Conservation (phyloP, 2,888 invertebrate genomes). For the Pandemis corylana region DNA sequence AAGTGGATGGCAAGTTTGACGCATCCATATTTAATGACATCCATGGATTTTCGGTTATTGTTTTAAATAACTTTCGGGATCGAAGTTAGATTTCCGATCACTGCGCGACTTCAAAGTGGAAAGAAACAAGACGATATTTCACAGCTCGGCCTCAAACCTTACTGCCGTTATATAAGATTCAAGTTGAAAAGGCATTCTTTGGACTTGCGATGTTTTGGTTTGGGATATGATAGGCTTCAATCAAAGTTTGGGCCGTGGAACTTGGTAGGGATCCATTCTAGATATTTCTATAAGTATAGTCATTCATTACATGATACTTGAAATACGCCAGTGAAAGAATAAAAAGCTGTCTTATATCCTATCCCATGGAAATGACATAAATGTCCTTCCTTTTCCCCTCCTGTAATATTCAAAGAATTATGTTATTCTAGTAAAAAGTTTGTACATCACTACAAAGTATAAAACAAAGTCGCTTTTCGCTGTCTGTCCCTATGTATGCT, state of each 20-base stretch:
- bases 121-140: not conserved
- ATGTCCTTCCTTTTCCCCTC: no score
- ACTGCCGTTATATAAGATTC: not conserved
- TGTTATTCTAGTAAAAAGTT: no score
- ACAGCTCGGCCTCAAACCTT: not conserved
- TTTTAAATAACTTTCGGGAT: constrained; percentile 33
- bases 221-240: not conserved
- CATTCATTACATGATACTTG: not conserved
- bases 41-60: constrained; percentile 38
- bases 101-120: not conserved
- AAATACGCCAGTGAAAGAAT: no score
- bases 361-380: no score
- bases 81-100: constrained; percentile 13
- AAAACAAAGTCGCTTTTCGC: no score
- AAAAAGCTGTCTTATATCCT: no score
- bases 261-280: not conserved
- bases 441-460: no score
- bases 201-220: not conserved
- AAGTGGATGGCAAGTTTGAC: constrained; percentile 38
- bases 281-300: not conserved
- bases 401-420: no score
- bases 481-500: no score
- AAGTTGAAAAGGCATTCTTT: not conserved
- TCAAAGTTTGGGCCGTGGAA: not conserved
- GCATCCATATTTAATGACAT: constrained; percentile 31